A percentile compares a stretch with the other conserved stretches of the same genome.
These are phyloP conservation scores for Eriocheir sinensis DNA, from an alignment of 1,140 invertebrate genomes.

Conservation along the genomic window DNA sequence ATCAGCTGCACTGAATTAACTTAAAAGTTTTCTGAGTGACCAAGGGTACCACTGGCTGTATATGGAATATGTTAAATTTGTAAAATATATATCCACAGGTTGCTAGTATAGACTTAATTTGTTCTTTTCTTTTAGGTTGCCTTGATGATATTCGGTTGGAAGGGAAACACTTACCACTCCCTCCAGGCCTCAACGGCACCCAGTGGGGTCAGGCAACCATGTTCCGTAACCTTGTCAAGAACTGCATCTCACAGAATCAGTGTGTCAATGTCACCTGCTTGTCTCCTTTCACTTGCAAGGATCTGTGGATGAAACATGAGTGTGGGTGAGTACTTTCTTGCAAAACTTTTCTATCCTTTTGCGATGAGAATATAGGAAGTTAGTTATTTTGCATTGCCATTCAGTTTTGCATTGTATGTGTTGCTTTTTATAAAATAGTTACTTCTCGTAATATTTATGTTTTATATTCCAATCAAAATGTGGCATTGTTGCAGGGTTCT, in stretches of 20 bases:
- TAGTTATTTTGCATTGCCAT: too few species aligned
- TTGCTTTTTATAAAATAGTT: too few species aligned
- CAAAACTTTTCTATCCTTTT: neutral
- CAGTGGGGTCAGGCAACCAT: slow-evolving; percentile 97
- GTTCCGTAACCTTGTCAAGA: slow-evolving; percentile 93
- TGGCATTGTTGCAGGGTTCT: too few species aligned
- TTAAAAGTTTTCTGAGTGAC: too few species aligned
- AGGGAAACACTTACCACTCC: slow-evolving; percentile 94
- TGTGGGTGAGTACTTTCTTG: slow-evolving; percentile 92
- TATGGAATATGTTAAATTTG: neutral
- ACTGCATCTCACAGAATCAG: slow-evolving; percentile 96
- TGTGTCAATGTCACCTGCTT: slow-evolving; percentile 95
- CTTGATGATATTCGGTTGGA: slow-evolving; percentile 93
- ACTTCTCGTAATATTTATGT: too few species aligned
- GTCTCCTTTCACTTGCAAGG: slow-evolving; percentile 96
- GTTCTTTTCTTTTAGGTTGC: slow-evolving; percentile 85
- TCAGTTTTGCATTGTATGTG: too few species aligned
- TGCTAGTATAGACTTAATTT: neutral
- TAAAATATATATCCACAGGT: neutral
- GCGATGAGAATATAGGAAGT: too few species aligned
- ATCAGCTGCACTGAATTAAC: too few species aligned
- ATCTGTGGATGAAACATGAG: slow-evolving; percentile 97
- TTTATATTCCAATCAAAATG: too few species aligned
- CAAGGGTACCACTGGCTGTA: too few species aligned
- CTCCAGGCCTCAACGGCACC: slow-evolving; percentile 95